These are phyloP conservation scores for Cephus nigrinus DNA, from an alignment of 2,888 invertebrate species.

Conservation along the genomic window DNA sequence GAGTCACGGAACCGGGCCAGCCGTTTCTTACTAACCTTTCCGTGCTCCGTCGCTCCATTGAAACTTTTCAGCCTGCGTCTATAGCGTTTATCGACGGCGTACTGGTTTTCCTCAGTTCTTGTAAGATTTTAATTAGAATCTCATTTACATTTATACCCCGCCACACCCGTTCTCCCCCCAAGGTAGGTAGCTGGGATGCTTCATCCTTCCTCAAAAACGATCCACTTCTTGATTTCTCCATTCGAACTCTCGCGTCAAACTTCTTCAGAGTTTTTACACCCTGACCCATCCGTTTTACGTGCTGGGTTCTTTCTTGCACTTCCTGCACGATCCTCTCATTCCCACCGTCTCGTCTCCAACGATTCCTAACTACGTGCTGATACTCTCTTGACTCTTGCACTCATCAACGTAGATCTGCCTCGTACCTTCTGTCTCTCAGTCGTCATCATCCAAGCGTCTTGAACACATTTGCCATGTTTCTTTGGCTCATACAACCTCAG, in stretches of 20 bases:
- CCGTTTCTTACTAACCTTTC: not conserved
- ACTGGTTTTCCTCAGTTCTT: conserved; percentile 9
- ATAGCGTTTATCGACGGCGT: not conserved
- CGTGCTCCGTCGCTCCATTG: not conserved
- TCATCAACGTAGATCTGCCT: not conserved
- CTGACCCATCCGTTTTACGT: not conserved
- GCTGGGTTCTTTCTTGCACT: not conserved
- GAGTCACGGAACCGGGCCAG: not conserved
- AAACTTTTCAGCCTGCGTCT: not conserved
- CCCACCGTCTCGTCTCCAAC: not conserved
- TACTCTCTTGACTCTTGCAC: not conserved
- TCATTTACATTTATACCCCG: conserved; percentile 24
- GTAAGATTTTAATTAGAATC: conserved; percentile 43
- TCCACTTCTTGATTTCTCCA: not conserved
- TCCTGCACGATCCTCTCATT: not conserved
- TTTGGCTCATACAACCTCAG: not conserved
- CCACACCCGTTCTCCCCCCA: not conserved
- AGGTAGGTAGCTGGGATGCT: not conserved
- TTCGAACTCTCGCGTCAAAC: not conserved
- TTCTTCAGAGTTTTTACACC: not conserved
- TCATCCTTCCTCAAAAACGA: not conserved
- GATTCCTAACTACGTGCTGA: not conserved
- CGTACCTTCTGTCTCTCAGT: not conserved
- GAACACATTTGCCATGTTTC: not conserved
- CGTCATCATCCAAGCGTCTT: no score